Evolutionary conservation across 2,888 invertebrate genomes (phyloP).

Genomic region (Pseudanteris insignis): DNA sequence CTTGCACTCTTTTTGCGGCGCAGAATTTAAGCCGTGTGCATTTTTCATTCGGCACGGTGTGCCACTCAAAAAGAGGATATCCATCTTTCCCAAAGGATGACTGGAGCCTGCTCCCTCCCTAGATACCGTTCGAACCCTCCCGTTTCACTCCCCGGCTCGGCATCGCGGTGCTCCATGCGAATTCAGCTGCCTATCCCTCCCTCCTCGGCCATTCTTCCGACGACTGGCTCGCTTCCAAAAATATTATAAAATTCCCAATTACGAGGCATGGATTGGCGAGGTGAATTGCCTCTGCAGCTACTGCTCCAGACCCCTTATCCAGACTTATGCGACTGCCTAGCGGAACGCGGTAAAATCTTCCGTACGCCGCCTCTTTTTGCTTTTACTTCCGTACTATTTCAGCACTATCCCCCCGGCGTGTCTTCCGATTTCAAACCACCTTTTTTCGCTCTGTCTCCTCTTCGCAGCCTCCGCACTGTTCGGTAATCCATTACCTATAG

Average conservation of each 20-base stretch:
- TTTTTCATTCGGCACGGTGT: constrained; percentile 61
- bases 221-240: constrained; percentile 65
- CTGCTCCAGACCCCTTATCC: constrained; percentile 47
- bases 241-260: constrained; percentile 66
- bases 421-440: neutral
- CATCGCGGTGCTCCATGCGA: constrained; percentile 44
- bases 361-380: constrained; percentile 35
- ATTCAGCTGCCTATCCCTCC: constrained; percentile 23
- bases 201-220: constrained; percentile 39
- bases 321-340: constrained; percentile 43
- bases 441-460: constrained; percentile 1
- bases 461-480: constrained; percentile 45
- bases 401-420: neutral
- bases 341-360: constrained; percentile 40
- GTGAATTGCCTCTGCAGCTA: constrained; percentile 62
- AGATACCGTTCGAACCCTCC: constrained; percentile 22
- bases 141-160: constrained; percentile 9
- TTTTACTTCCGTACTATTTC: constrained; percentile 19
- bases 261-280: constrained; percentile 63
- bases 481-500: constrained; percentile 62
- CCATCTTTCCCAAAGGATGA: constrained; percentile 62
- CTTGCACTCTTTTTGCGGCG: constrained; percentile 61
- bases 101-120: constrained; percentile 26
- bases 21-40: constrained; percentile 63
- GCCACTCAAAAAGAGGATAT: constrained; percentile 64